phyloP scores from a whole-genome alignment of 2,888 invertebrate species.

The Oasisia sp. region DNA sequence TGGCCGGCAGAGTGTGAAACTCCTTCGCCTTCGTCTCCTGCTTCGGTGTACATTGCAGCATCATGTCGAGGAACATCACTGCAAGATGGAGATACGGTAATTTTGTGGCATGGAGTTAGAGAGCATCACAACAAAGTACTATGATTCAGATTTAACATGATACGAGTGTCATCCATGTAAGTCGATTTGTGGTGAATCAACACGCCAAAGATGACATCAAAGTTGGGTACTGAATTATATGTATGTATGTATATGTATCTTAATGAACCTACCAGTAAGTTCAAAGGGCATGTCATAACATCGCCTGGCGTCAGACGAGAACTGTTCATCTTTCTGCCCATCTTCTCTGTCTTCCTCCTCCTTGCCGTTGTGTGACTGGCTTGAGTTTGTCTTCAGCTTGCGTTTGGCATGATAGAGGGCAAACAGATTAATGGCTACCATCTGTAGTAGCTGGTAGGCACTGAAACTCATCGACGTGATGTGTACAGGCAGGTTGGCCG shows the following conservation, averaged over 20 bases:
- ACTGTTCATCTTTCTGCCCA: neutral
- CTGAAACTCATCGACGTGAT: slow-evolving; percentile 83
- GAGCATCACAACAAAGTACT: too few relatives aligned
- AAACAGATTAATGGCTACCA: slow-evolving; percentile 82
- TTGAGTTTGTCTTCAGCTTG: slow-evolving; percentile 32
- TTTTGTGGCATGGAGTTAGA: too few relatives aligned
- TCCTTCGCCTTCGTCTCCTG: slow-evolving; percentile 72
- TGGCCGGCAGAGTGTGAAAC: slow-evolving; percentile 77
- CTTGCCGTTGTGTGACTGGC: slow-evolving; percentile 8
- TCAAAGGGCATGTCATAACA: slow-evolving; percentile 72
- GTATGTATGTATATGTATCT: neutral
- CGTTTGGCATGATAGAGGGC: slow-evolving; percentile 68
- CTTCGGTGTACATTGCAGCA: slow-evolving; percentile 68
- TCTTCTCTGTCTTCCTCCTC: slow-evolving; percentile 25
- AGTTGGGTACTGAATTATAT: too few relatives aligned
- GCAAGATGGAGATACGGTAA: slow-evolving; percentile 28
- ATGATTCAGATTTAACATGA: too few relatives aligned
- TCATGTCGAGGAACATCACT: slow-evolving; percentile 59
- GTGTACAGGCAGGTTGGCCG: slow-evolving; percentile 78
- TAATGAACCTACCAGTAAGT: slow-evolving; percentile 71
- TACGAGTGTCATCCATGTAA: too few relatives aligned
- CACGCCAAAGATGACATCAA: too few relatives aligned
- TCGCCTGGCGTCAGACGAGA: slow-evolving; percentile 66
- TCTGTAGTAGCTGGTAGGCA: slow-evolving; percentile 80
- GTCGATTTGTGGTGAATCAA: too few relatives aligned